A percentile compares a stretch with the other conserved stretches of the same genome.
These are phyloP conservation scores for Tragelaphus imberbis DNA, from an alignment of 2,113 vertebrate genomes.

Conservation along the genomic window DNA sequence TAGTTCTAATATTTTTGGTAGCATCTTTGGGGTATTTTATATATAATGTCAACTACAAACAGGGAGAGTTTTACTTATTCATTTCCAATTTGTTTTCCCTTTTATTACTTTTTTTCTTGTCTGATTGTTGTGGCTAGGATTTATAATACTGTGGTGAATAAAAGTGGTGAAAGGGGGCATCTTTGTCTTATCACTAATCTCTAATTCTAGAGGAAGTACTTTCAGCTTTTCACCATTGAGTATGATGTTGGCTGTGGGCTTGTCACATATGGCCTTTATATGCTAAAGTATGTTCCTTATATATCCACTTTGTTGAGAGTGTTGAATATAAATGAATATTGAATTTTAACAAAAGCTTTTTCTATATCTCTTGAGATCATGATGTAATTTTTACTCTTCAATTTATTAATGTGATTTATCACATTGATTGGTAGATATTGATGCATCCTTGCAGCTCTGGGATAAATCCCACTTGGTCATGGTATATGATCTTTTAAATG, in stretches of 20 bases:
- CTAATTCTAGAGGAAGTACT: not conserved
- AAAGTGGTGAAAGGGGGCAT: not conserved
- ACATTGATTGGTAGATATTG: not conserved
- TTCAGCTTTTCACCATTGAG: not conserved
- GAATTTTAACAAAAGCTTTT: not conserved
- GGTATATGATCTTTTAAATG: not conserved
- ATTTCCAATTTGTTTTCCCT: not conserved
- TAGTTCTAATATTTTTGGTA: not conserved
- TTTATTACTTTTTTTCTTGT: not conserved
- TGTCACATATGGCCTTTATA: not conserved
- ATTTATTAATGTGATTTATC: not conserved
- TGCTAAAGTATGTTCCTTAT: not conserved
- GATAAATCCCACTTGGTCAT: not conserved
- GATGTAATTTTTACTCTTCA: not conserved
- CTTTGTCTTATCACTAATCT: not conserved
- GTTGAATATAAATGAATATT: not conserved
- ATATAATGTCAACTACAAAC: not conserved
- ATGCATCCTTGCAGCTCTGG: not conserved
- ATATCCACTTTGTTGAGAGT: not conserved
- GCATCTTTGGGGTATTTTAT: not conserved
- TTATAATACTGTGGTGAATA: not conserved
- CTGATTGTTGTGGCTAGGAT: not conserved
- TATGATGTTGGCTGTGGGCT: not conserved
- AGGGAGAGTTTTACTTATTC: not conserved
- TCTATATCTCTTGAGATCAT: not conserved